Conservation (phyloP, 2,888 invertebrate species). For the Hirtodrosophila alboralis region DNA sequence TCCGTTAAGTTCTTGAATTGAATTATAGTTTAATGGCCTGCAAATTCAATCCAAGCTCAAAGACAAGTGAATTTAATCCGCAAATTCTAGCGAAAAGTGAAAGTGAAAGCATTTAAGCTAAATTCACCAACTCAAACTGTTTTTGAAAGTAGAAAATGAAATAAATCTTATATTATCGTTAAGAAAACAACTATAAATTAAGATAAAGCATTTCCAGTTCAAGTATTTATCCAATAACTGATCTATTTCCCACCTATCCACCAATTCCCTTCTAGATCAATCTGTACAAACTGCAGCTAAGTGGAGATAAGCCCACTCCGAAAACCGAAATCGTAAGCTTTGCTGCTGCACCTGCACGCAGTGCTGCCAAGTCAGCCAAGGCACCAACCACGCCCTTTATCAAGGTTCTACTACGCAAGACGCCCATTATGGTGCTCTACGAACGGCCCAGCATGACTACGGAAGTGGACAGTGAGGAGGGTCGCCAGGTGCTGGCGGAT, state of each 20-base stretch:
- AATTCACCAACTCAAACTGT: too few relatives aligned
- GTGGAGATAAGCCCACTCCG: slow-evolving; percentile 8
- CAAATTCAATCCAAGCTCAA: too few relatives aligned
- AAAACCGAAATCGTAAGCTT: slow-evolving; percentile 18
- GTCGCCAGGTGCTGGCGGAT: slow-evolving; percentile 85
- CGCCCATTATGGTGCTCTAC: slow-evolving; percentile 87
- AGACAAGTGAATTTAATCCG: background rate
- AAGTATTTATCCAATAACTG: too few relatives aligned
- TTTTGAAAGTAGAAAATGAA: too few relatives aligned
- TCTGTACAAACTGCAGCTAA: slow-evolving; percentile 58
- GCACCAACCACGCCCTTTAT: slow-evolving; percentile 85
- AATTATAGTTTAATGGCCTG: too few relatives aligned
- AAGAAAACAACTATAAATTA: too few relatives aligned
- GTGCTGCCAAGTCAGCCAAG: slow-evolving; percentile 31
- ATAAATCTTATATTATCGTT: too few relatives aligned
- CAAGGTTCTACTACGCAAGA: slow-evolving; percentile 88
- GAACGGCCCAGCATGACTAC: slow-evolving; percentile 88
- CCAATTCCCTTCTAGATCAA: slow-evolving; percentile 45
- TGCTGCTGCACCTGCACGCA: slow-evolving; percentile 11
- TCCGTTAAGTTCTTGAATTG: too few relatives aligned
- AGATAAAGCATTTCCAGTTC: too few relatives aligned
- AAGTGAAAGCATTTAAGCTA: too few relatives aligned
- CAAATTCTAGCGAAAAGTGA: too few relatives aligned
- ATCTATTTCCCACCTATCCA: too few relatives aligned
- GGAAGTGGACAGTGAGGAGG: slow-evolving; percentile 87